phyloP scores from a whole-genome alignment of 2,888 invertebrate species.

The Scaptomyza polygonia region DNA sequence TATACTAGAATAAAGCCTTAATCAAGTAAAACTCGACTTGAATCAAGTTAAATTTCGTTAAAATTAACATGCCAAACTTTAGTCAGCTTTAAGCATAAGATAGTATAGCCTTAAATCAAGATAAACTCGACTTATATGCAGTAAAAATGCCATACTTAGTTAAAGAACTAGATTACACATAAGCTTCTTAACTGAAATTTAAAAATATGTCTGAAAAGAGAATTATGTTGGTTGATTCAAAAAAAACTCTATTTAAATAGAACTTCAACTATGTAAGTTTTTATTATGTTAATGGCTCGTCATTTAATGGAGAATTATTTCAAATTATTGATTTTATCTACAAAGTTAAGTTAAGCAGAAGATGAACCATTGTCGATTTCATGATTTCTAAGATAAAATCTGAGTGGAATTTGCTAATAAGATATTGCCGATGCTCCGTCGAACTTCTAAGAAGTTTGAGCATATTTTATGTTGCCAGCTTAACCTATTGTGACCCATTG shows the following conservation, averaged over 20 bases:
- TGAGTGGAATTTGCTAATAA: constrained; percentile 11
- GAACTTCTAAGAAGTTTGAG: neutral
- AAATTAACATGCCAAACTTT: neutral
- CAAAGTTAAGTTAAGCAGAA: neutral
- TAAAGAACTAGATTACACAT: neutral
- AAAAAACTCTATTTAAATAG: no score
- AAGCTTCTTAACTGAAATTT: neutral
- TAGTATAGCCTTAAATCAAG: no score
- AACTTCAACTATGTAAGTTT: no score
- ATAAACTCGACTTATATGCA: no score
- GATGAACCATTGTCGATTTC: neutral
- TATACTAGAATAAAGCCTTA: no score
- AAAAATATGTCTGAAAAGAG: no score
- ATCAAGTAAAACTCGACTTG: no score
- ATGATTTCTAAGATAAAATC: neutral
- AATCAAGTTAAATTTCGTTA: neutral
- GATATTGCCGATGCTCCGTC: constrained; percentile 6
- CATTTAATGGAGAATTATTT: no score
- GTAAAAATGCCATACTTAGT: no score
- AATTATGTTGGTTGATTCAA: no score
- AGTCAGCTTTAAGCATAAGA: no score
- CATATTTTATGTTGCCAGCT: constrained; percentile 39
- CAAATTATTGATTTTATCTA: neutral
- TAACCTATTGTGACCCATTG: constrained; percentile 68
- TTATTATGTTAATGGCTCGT: no score